Percentiles rank a stretch among this genome's conserved stretches.
Evolutionary conservation across 1,140 invertebrate species (phyloP).

Genomic region (Galleria mellonella): DNA sequence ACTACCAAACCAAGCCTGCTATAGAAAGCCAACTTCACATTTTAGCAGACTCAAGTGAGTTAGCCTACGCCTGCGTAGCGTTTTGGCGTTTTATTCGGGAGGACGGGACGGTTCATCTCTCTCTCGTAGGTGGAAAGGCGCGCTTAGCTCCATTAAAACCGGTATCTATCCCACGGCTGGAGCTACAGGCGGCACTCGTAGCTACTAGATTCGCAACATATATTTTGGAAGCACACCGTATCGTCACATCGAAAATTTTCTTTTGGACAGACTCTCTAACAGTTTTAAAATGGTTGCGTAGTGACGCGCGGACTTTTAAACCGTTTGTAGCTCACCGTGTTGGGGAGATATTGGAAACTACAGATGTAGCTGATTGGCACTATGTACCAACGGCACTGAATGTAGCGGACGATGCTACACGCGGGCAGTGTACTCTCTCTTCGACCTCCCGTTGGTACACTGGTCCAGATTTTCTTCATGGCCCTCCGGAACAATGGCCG

Average conservation of each 20-base stretch:
- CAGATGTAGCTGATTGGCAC: not conserved
- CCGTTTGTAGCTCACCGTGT: conserved; percentile 1
- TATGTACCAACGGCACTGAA: not conserved
- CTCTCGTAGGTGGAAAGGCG: conserved; percentile 3
- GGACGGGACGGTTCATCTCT: not conserved
- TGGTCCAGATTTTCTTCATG: not conserved
- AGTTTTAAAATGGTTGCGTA: not conserved
- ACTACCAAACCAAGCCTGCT: conserved; percentile 12
- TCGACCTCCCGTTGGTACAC: not conserved
- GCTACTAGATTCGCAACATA: not conserved
- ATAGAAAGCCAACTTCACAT: conserved; percentile 15
- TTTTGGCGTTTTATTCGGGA: conserved; percentile 15
- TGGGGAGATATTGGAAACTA: not conserved
- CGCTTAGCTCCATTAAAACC: conserved; percentile 5
- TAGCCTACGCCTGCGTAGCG: conserved; percentile 12
- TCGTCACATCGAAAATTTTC: not conserved
- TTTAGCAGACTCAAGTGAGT: conserved; percentile 28
- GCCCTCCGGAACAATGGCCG: not conserved
- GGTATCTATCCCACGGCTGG: conserved; percentile 5
- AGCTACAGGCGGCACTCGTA: conserved; percentile 8
- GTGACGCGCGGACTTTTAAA: conserved; percentile 1
- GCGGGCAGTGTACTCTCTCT: not conserved
- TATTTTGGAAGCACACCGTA: conserved; percentile 1
- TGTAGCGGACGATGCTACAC: not conserved
- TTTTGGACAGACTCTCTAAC: conserved; percentile 3